Conservation (phyloP, 2,888 invertebrate genomes). For the Conus canariensis region DNA sequence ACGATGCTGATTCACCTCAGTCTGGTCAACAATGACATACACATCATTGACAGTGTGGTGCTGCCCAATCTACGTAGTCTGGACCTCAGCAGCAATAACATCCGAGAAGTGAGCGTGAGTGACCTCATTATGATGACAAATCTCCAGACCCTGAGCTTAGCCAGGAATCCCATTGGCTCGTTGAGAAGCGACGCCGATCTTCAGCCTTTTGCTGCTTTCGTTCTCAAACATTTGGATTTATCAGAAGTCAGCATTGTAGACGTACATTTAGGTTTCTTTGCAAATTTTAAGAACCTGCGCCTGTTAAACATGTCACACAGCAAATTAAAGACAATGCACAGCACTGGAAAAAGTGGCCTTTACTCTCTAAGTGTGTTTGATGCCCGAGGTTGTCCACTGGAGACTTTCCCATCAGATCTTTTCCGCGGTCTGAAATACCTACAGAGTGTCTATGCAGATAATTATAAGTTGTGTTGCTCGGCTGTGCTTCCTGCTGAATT, state of each 20-base stretch:
- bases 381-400: neutral
- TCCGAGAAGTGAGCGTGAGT: too few relatives aligned
- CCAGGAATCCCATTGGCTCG: neutral
- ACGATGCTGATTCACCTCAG: constrained; percentile 20
- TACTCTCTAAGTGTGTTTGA: neutral
- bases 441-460: constrained; percentile 26
- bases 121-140: neutral
- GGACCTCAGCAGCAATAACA: constrained; percentile 10
- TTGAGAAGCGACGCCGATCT: neutral
- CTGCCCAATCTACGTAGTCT: neutral
- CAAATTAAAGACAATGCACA: constrained; percentile 28
- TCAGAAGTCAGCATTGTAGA: too few relatives aligned
- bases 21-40: constrained; percentile 13
- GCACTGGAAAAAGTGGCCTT: constrained; percentile 26
- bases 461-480: constrained; percentile 43
- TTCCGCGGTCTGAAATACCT: neutral
- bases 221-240: too few relatives aligned
- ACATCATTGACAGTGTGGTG: neutral
- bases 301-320: neutral
- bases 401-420: neutral
- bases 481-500: constrained; percentile 33
- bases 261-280: neutral
- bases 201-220: neutral
- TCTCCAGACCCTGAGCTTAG: neutral
- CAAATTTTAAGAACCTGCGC: neutral